Percentiles rank a stretch among this genome's conserved stretches.
phyloP scores from a whole-genome alignment of 2,888 invertebrate genomes.

The Fragum sueziense region DNA sequence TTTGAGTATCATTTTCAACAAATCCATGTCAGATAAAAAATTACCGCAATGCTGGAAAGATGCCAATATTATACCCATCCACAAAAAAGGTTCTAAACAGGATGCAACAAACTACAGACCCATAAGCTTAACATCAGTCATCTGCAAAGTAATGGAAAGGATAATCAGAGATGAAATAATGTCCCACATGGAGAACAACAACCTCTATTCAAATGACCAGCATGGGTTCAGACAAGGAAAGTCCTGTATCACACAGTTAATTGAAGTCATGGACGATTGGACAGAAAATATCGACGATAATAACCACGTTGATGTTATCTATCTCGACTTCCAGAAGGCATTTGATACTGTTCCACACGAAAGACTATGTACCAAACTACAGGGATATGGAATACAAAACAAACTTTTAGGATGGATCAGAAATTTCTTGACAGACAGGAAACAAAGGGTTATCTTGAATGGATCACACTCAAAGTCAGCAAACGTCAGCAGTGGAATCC shows the following conservation, averaged over 20 bases:
- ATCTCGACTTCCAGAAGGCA: conserved; percentile 19
- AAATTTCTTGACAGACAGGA: conserved; percentile 9
- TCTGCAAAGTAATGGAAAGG: conserved; percentile 20
- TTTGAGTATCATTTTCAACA: no score
- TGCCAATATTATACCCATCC: conserved; percentile 13
- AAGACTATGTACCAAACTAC: conserved; percentile 10
- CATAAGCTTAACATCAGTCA: conserved; percentile 17
- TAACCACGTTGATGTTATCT: no score
- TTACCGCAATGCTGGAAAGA: no score
- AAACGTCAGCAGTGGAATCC: neutral
- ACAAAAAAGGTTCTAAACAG: conserved; percentile 20
- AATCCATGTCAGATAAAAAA: no score
- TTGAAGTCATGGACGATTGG: conserved; percentile 30
- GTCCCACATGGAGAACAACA: conserved; percentile 1
- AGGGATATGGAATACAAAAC: conserved; percentile 12
- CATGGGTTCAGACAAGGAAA: conserved; percentile 27
- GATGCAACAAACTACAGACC: conserved; percentile 25
- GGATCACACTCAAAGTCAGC: no score
- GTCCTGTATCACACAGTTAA: conserved; percentile 25
- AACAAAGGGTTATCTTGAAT: conserved; percentile 3
- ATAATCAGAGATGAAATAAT: conserved; percentile 8
- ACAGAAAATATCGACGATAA: no score
- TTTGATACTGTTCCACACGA: conserved; percentile 28
- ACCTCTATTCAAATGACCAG: conserved; percentile 23
- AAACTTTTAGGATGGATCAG: conserved; percentile 10